Conservation (phyloP, 2,888 invertebrate genomes). For the Barypeithes pellucidus region DNA sequence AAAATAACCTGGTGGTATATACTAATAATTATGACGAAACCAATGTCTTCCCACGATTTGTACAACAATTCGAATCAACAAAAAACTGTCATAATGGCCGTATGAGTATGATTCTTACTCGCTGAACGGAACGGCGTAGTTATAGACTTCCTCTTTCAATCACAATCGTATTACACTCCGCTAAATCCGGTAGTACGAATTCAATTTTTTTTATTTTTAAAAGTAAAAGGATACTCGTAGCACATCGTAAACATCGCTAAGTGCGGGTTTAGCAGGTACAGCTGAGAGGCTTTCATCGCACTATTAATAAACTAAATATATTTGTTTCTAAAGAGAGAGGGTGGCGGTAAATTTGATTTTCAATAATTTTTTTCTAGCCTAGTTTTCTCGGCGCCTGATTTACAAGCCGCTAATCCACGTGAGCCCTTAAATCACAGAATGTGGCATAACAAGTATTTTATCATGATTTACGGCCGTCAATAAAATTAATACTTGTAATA, state of each 20-base stretch:
- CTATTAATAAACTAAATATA: too few relatives aligned
- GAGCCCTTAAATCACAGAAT: constrained; percentile 10
- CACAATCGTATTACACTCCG: constrained; percentile 44
- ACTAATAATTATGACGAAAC: constrained; percentile 40
- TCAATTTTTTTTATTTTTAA: background rate
- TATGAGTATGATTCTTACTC: constrained; percentile 52
- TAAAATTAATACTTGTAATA: constrained; percentile 12
- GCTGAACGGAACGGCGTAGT: constrained; percentile 52
- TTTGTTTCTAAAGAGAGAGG: too few relatives aligned
- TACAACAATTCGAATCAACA: constrained; percentile 47
- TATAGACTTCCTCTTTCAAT: constrained; percentile 53
- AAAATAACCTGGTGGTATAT: constrained; percentile 8
- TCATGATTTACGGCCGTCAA: constrained; percentile 17
- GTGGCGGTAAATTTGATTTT: background rate
- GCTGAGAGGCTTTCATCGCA: too few relatives aligned
- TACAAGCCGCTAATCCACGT: background rate
- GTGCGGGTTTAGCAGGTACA: too few relatives aligned
- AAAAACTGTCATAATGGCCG: constrained; percentile 53
- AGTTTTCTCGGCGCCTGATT: constrained; percentile 17
- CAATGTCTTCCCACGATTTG: constrained; percentile 50
- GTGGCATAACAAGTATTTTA: constrained; percentile 12
- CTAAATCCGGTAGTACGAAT: background rate
- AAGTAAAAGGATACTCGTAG: too few relatives aligned
- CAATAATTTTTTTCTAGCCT: background rate
- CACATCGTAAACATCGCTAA: too few relatives aligned